These are phyloP conservation scores for Dermatemys mawii DNA, from an alignment of 2,113 vertebrate genomes.

Conservation along the genomic window DNA sequence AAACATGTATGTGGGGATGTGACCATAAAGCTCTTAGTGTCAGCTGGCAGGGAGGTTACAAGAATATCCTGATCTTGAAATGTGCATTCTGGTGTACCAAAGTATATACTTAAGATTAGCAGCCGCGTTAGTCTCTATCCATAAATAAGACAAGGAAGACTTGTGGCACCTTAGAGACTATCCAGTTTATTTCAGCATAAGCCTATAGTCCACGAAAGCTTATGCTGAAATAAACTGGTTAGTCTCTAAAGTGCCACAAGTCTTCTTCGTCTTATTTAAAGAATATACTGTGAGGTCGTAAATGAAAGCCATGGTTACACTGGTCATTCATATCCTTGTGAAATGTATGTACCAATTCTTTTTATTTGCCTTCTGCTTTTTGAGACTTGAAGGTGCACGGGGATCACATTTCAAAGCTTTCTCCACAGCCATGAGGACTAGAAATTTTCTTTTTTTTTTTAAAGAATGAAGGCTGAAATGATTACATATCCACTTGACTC, in stretches of 20 bases:
- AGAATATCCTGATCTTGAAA: neutral
- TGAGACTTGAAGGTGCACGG: neutral
- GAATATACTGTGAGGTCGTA: neutral
- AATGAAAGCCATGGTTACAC: neutral
- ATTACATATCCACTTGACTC: neutral
- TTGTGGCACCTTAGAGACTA: too few relatives aligned
- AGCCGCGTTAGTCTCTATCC: too few relatives aligned
- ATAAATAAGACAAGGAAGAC: too few relatives aligned
- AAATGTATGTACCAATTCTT: neutral
- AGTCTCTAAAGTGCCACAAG: too few relatives aligned
- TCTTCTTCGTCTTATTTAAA: too few relatives aligned
- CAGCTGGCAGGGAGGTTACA: neutral
- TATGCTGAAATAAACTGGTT: too few relatives aligned
- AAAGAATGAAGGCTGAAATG: neutral
- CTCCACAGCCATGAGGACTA: too few relatives aligned
- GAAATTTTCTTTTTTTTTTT: too few relatives aligned
- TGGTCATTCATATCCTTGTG: neutral
- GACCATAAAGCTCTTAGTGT: neutral
- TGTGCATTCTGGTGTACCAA: neutral
- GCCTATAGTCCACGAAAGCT: too few relatives aligned
- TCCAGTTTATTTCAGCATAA: too few relatives aligned
- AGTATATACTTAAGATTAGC: too few relatives aligned
- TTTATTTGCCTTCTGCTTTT: neutral
- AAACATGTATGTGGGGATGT: neutral
- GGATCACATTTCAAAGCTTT: too few relatives aligned